Percentiles rank a stretch among this genome's conserved stretches.
Evolutionary conservation across 2,113 vertebrate genomes (phyloP).

Genomic region (Poeciliopsis prolifica): DNA sequence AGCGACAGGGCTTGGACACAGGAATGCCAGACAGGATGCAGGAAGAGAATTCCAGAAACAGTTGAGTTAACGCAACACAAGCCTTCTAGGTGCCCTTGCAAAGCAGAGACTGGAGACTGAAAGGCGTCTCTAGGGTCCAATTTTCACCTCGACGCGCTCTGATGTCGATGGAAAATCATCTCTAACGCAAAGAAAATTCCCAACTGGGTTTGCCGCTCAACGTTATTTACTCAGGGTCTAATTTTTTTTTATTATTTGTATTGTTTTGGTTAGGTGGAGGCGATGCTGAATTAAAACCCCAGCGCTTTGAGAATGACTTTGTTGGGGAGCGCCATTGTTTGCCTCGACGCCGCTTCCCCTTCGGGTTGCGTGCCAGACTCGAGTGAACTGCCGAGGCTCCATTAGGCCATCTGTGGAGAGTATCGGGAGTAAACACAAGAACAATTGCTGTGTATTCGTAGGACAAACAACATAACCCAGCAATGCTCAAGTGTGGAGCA

Average conservation of each 20-base stretch:
- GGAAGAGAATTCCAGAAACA: constrained; percentile 63
- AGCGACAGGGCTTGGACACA: constrained; percentile 41
- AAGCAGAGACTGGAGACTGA: constrained; percentile 8
- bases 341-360: constrained; percentile 20
- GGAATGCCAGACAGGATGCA: constrained; percentile 74
- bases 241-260: neutral
- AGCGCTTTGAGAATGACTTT: constrained; percentile 18
- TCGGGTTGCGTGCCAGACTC: constrained; percentile 38
- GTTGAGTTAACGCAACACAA: constrained; percentile 29
- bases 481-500: constrained; percentile 23
- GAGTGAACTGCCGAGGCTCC: constrained; percentile 23
- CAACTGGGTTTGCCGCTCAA: neutral
- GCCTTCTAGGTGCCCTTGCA: constrained; percentile 45
- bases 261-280: neutral
- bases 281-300: constrained; percentile 5
- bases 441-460: constrained; percentile 49
- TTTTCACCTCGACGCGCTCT: constrained; percentile 30
- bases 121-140: constrained; percentile 44
- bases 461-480: constrained; percentile 53
- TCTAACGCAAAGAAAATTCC: constrained; percentile 9
- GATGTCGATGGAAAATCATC: constrained; percentile 13
- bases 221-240: neutral
- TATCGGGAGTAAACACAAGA: constrained; percentile 55
- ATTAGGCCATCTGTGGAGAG: constrained; percentile 52
- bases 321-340: constrained; percentile 17